phyloP scores from a whole-genome alignment of 2,797 vertebrate genomes.

The Acanthornis magna region DNA sequence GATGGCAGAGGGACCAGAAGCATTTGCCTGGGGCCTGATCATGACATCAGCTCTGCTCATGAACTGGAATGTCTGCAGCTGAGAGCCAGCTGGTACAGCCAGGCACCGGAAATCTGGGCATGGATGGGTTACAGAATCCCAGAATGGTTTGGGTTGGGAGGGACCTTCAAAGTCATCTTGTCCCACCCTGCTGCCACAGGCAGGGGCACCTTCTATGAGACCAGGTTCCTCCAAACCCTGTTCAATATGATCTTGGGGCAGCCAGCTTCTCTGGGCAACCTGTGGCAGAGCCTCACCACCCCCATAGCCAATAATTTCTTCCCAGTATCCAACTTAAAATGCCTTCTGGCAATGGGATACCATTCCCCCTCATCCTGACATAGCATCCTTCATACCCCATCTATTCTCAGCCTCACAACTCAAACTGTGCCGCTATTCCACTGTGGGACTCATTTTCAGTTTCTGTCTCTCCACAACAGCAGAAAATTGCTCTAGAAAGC shows the following conservation, averaged over 20 bases:
- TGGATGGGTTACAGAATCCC: background rate
- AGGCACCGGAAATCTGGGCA: background rate
- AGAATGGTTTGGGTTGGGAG: background rate
- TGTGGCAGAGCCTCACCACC: background rate
- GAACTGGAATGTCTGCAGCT: background rate
- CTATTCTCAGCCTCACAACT: background rate
- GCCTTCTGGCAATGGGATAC: background rate
- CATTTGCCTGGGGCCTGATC: background rate
- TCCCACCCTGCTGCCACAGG: rapidly evolving
- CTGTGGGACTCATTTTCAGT: background rate
- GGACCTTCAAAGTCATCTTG: background rate
- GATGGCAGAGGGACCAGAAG: background rate
- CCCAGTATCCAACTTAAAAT: background rate
- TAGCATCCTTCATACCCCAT: background rate
- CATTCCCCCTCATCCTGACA: background rate
- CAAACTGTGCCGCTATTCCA: background rate
- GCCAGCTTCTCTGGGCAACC: background rate
- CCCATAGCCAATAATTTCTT: background rate
- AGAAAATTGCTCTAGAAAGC: background rate
- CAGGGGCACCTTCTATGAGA: background rate
- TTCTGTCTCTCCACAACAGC: background rate
- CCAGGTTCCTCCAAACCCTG: background rate
- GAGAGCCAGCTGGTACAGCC: background rate
- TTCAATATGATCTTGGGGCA: background rate
- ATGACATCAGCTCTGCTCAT: rapidly evolving